phyloP scores from a whole-genome alignment of 2,113 vertebrate species.

The Apteryx owenii region DNA sequence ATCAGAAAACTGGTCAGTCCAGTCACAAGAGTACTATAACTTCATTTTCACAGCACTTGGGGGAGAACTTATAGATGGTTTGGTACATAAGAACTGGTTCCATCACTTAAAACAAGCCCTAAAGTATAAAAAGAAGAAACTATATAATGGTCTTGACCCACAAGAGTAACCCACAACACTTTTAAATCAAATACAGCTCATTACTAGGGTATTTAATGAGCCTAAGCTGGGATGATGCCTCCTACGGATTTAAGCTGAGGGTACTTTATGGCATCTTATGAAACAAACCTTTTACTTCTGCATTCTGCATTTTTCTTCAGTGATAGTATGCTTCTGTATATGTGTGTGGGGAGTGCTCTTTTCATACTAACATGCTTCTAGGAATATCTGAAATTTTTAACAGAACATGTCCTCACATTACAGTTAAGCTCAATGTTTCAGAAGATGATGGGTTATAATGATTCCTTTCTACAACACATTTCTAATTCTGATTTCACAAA shows the following conservation, averaged over 20 bases:
- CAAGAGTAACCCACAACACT: neutral
- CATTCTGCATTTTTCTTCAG: neutral
- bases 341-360: neutral
- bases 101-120: neutral
- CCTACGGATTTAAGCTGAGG: neutral
- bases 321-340: rapidly evolving
- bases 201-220: neutral
- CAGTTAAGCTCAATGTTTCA: neutral
- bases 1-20: rapidly evolving
- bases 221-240: neutral
- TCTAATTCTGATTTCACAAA: neutral
- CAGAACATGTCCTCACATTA: neutral
- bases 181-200: neutral
- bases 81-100: neutral
- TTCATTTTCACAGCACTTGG: neutral
- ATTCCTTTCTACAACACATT: neutral
- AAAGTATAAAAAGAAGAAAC: neutral
- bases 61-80: neutral
- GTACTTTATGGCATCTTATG: neutral
- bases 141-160: neutral
- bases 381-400: neutral
- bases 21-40: neutral
- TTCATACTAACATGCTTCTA: neutral
- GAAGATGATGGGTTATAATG: neutral
- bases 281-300: neutral